phyloP scores from a whole-genome alignment of 2,113 vertebrate species.

The Orthonyx spaldingii region DNA sequence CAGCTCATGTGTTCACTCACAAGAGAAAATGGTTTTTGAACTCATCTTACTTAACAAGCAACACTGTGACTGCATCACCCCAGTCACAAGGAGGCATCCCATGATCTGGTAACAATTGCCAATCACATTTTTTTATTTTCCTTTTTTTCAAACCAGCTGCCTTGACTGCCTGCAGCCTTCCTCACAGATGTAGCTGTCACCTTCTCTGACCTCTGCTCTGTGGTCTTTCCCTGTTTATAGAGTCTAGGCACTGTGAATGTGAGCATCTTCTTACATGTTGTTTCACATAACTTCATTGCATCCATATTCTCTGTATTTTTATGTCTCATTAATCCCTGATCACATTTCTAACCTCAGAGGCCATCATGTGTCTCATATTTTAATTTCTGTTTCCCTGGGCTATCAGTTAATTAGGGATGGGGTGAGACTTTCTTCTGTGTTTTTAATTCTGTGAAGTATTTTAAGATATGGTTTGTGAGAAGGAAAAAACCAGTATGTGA shows the following conservation, averaged over 20 bases:
- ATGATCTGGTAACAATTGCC: slow-evolving; percentile 22
- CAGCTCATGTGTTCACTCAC: not conserved
- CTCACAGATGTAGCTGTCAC: not conserved
- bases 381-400: not conserved
- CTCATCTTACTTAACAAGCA: not conserved
- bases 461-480: not conserved
- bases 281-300: not conserved
- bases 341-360: not conserved
- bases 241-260: not conserved
- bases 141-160: not conserved
- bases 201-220: not conserved
- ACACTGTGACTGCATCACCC: not conserved
- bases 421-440: not conserved
- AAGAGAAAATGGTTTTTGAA: not conserved
- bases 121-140: not conserved
- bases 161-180: not conserved
- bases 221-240: not conserved
- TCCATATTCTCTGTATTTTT: not conserved
- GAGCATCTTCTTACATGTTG: not conserved
- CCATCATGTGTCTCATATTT: not conserved
- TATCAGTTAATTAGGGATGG: not conserved
- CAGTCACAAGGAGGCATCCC: slow-evolving; percentile 10
- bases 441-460: not conserved
- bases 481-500: not conserved
- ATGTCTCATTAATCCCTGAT: not conserved